Conservation (phyloP, 2,797 vertebrate genomes). For the Bradypus variegatus region DNA sequence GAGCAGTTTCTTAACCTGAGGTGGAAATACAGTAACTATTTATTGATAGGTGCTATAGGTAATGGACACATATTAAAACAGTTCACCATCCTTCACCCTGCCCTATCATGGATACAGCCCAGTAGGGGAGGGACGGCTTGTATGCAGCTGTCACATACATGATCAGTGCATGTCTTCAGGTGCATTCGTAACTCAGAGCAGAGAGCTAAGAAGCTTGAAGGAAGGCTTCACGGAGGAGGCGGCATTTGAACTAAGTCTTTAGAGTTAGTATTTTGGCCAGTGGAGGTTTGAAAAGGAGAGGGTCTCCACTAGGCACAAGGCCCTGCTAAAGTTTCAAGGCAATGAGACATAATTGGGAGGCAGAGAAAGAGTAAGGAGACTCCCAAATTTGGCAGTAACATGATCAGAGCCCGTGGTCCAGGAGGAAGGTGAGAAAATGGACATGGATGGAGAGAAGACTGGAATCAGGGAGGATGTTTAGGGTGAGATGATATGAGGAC, state of each 20-base stretch:
- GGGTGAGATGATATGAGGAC: neutral
- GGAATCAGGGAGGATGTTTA: neutral
- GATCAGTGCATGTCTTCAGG: neutral
- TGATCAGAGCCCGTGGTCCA: neutral
- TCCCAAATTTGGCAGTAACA: neutral
- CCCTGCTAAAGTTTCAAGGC: neutral
- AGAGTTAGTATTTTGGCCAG: constrained; percentile 26
- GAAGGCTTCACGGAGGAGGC: neutral
- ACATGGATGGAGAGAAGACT: neutral
- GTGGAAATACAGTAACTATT: constrained; percentile 14
- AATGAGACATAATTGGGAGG: neutral
- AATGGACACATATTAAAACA: neutral
- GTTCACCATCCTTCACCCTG: neutral
- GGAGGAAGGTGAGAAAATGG: neutral
- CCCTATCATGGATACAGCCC: neutral
- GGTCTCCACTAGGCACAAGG: neutral
- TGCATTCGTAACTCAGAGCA: neutral
- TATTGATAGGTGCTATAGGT: neutral
- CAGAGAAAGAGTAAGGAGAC: neutral
- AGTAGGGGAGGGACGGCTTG: neutral
- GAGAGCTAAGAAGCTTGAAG: neutral
- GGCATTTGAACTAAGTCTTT: neutral
- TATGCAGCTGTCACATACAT: neutral
- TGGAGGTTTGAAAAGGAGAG: constrained; percentile 3
- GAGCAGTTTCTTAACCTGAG: constrained; percentile 20